Evolutionary conservation across 2,888 invertebrate genomes (phyloP).

Genomic region (Seira sanloemensis): DNA sequence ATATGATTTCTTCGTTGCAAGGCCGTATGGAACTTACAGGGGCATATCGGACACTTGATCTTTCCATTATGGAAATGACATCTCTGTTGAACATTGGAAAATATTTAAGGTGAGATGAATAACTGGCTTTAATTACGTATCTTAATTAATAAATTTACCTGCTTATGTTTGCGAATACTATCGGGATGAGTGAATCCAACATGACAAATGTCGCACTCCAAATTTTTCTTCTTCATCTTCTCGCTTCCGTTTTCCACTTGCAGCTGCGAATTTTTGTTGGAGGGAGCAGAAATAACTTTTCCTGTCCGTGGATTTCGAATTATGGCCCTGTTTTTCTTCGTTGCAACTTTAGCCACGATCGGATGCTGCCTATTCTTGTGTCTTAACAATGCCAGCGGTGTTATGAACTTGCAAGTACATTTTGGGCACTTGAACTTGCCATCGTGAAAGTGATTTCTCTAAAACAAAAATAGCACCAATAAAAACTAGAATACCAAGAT

Average conservation of each 20-base stretch:
- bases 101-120: neutral
- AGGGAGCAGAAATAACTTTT: neutral
- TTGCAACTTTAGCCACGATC: too few relatives aligned
- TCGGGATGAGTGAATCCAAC: neutral
- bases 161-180: neutral
- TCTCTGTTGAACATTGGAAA: neutral
- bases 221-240: too few relatives aligned
- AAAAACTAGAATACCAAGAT: too few relatives aligned
- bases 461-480: neutral
- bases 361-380: too few relatives aligned
- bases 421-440: slow-evolving; percentile 23
- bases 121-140: too few relatives aligned
- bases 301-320: too few relatives aligned
- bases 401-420: slow-evolving; percentile 28
- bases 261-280: too few relatives aligned
- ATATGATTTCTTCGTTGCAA: too few relatives aligned
- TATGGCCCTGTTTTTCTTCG: too few relatives aligned
- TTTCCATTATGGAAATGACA: slow-evolving; percentile 8
- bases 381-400: neutral
- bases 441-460: slow-evolving; percentile 17
- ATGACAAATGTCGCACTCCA: neutral
- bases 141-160: neutral
- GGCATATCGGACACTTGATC: neutral
- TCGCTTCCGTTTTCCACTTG: too few relatives aligned
- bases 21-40: slow-evolving; percentile 17